Evolutionary conservation across 2,888 invertebrate genomes (phyloP), one percentile per base, ranked within the genome.

Genomic region (Lapara coniferarum): DNA sequence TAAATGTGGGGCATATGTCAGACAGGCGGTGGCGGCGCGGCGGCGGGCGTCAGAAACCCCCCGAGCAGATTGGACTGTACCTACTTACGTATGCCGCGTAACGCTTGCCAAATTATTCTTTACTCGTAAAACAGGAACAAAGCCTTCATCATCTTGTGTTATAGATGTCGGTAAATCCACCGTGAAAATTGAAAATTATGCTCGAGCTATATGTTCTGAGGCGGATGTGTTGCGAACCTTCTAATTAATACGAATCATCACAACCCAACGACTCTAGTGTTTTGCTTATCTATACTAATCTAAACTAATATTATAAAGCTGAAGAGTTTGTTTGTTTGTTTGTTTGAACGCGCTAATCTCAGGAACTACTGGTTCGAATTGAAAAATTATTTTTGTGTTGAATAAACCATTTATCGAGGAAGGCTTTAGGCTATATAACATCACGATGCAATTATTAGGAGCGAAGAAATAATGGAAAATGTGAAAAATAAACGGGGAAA

Each of bases 1-100:
- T 89, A 90, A 90, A 92, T 91, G 91, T 83, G 81, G 80, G 83
- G 82, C 82, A 87, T 91, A 87, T 87, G 87, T 88, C 85, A 86
- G 78, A 73, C 75, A 71, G 77, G 77, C 76, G 81, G 77, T 77
- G 82, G 81, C 82, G 81, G 71, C 79, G 78, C 79, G 76, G 78
- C 76, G 82, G 75, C 78, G 81, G 75, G 77, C 72, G 75, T 73
- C 77, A 83, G 84, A 87, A 83, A 77, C 79, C 71, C 75, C 77
- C 81, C 82, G 81, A 79, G 77, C 82, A 82, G 82, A 85, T 87
- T 83, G 81, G 77, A 81, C 81, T 77, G 78, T 76, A 72, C 46
- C 49, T 77, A 78, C 77, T 76, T 76, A 77, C 69, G 72, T 79
- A 75, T 71, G 72, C 69, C 73, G 75, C 73, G 74, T 80, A 80